Evolutionary conservation across 37 sponge, comb jelly and placozoan species (phyloP).

Genomic region (Beroe ovata): DNA sequence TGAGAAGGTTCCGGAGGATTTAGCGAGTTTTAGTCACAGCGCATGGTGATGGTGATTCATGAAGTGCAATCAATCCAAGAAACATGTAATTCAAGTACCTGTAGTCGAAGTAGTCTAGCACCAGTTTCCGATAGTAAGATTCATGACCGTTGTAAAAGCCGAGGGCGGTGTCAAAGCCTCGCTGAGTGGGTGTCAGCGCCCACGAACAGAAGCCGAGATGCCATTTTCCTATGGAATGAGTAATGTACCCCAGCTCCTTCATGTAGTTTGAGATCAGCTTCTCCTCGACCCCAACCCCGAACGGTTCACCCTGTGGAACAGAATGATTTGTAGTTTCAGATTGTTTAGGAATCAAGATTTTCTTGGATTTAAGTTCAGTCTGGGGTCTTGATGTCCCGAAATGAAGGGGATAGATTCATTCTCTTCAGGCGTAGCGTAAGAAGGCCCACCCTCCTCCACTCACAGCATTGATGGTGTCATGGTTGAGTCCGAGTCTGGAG

Average conservation of each 20-base stretch:
- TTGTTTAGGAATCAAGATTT: no score
- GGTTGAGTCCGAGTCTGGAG: constrained; percentile 23
- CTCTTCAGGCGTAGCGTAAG: no score
- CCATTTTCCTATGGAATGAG: constrained; percentile 22
- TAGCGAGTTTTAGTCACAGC: no score
- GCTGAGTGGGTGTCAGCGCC: constrained; percentile 17
- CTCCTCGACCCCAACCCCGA: constrained; percentile 13
- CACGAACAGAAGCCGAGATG: constrained; percentile 39
- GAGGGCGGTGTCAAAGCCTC: constrained; percentile 13
- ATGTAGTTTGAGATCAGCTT: constrained; percentile 24
- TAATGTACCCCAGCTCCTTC: constrained; percentile 9
- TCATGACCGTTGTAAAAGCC: constrained; percentile 60
- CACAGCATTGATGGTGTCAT: constrained; percentile 20
- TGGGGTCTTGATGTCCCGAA: no score
- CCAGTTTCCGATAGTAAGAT: not conserved
- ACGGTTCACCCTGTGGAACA: constrained; percentile 34
- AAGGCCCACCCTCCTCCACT: not conserved
- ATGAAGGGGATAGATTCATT: no score
- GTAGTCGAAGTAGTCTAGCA: constrained; percentile 5
- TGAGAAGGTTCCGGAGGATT: no score
- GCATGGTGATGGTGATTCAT: no score
- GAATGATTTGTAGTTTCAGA: no score
- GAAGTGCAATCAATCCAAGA: no score
- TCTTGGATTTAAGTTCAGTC: no score
- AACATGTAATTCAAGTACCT: no score